Evolutionary conservation across 2,797 vertebrate genomes (phyloP), one percentile per base, ranked within the genome.

Genomic region (Rachycentron canadum): DNA sequence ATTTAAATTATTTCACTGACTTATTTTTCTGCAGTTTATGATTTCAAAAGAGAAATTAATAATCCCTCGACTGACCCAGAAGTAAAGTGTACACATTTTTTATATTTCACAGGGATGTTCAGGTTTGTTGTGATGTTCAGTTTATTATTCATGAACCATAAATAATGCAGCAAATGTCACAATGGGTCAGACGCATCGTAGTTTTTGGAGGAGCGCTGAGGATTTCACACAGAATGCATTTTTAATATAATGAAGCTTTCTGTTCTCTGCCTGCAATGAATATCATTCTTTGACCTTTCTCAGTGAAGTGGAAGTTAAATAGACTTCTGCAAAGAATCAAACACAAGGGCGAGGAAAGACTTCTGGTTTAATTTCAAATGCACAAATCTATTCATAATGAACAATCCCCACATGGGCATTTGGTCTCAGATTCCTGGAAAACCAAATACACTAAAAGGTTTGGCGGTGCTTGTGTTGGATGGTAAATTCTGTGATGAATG

Each of bases 381-480:
- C 75, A 88, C 41, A 85, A 82, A 77, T 76, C 64, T 73, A 67
- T 78, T 83, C 78, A 84, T 84, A 82, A 87, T 78, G 80, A 88
- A 69, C 79, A 78, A 75, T 71, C 69, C 23, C 65, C 76, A 67
- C 73, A 56, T 70, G 87, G 73, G 85, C 90, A 83, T 52, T 69
- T 69, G 73, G 83, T 78, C 71, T 85, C 40, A 55, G 58, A 65
- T 62, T 78, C 68, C 56, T 78, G 78, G 89, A 90, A 93, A 94
- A 81, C 45, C 70, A 91, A 82, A 90, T 76, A 86, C 78, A 63
- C 76, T 85, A 73, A 91, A 91, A 87, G 83, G 68, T 64, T 86
- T 82, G 65, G 62, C 76, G 69, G 55, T 82, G 88, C 83, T 91
- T 91, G 62, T 89, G 78, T 93, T 94, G 92, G 92, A 91, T 61